Conservation (phyloP, 1,140 invertebrate species). For the Eciton burchellii region DNA sequence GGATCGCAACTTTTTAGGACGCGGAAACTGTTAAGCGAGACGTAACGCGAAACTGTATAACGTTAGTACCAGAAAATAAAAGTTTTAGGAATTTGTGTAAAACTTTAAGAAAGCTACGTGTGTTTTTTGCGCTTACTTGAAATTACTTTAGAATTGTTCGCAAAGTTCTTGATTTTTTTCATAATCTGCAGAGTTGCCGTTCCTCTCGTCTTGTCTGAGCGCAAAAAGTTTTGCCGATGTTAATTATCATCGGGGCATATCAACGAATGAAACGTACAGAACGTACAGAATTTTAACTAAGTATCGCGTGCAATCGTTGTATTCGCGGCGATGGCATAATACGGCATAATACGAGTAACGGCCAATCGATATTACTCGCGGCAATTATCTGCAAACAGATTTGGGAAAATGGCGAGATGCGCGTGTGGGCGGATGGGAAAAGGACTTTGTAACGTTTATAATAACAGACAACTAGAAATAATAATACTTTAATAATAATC, state of each 20-base stretch:
- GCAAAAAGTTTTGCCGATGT: not conserved
- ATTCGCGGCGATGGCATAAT: too few relatives aligned
- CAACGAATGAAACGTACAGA: not conserved
- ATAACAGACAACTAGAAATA: constrained; percentile 42
- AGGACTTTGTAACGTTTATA: constrained; percentile 44
- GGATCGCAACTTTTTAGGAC: not conserved
- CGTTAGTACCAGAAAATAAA: not conserved
- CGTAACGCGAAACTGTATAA: too few relatives aligned
- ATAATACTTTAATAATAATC: constrained; percentile 52
- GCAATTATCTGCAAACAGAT: constrained; percentile 11
- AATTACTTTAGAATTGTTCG: not conserved
- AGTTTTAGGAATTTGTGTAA: too few relatives aligned
- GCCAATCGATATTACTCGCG: not conserved
- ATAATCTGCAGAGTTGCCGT: not conserved
- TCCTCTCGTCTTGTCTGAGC: not conserved
- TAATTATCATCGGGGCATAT: not conserved
- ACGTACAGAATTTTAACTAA: not conserved
- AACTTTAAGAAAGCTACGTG: too few relatives aligned
- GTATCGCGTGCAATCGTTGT: too few relatives aligned
- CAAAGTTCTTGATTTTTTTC: not conserved
- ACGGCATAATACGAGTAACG: not conserved
- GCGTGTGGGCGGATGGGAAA: constrained; percentile 15
- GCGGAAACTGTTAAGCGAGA: too few relatives aligned
- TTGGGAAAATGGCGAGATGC: constrained; percentile 5
- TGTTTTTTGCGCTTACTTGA: not conserved